Percentiles rank a stretch among this genome's conserved stretches.
phyloP scores from a whole-genome alignment of 1,140 invertebrate genomes.

The Drosophila pallidifrons region DNA sequence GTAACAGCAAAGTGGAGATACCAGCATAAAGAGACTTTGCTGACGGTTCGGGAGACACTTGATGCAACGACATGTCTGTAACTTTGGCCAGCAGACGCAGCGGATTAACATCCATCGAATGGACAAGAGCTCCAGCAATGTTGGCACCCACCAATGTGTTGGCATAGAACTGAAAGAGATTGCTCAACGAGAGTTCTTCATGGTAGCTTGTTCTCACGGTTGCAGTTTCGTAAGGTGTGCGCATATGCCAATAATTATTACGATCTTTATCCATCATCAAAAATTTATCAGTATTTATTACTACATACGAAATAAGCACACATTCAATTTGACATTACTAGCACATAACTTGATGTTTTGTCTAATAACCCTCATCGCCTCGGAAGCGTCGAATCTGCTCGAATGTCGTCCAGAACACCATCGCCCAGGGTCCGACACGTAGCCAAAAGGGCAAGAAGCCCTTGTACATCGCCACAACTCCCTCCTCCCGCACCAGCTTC shows the following conservation, averaged over 20 bases:
- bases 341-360: not conserved
- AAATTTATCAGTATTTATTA: not conserved
- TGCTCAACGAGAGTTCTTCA: not conserved
- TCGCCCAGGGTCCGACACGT: conserved; percentile 44
- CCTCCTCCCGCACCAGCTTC: conserved; percentile 42
- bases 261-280: conserved; percentile 33
- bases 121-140: conserved; percentile 51
- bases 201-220: not conserved
- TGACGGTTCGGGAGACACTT: conserved; percentile 25
- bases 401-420: conserved; percentile 49
- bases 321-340: not conserved
- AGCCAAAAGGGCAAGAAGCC: conserved; percentile 48
- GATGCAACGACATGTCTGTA: not conserved
- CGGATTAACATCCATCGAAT: conserved; percentile 39
- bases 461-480: conserved; percentile 43
- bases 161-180: conserved; percentile 41
- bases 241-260: conserved; percentile 22
- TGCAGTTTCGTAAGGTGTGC: not conserved
- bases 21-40: conserved; percentile 38
- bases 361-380: conserved; percentile 27
- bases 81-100: not conserved
- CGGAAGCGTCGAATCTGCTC: conserved; percentile 39
- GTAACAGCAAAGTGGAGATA: conserved; percentile 49
- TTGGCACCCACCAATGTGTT: conserved; percentile 60
- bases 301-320: not conserved